A percentile compares a stretch with the other conserved stretches of the same genome.
These are phyloP conservation scores for Falco punctatus DNA, from an alignment of 2,113 vertebrate genomes.

Conservation along the genomic window DNA sequence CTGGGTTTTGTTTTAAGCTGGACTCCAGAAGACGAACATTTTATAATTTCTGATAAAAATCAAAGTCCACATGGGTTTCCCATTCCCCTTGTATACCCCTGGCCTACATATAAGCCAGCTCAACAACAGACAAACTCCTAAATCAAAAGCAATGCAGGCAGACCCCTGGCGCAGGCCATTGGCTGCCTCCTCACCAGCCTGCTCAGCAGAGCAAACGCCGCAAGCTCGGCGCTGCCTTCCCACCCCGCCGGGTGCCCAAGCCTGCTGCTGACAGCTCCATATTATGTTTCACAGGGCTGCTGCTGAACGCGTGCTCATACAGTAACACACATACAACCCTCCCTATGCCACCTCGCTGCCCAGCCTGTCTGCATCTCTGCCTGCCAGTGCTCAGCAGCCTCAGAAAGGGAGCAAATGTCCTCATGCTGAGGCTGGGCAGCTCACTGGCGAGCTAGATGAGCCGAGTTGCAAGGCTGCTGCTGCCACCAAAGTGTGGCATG, in stretches of 20 bases:
- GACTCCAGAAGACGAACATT: background rate
- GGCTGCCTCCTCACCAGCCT: background rate
- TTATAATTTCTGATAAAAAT: background rate
- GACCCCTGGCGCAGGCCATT: background rate
- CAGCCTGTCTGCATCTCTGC: background rate
- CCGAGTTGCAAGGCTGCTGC: rapidly evolving
- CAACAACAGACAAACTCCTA: background rate
- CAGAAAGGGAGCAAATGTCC: background rate
- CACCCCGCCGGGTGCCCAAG: background rate
- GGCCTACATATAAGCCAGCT: background rate
- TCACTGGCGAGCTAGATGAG: rapidly evolving
- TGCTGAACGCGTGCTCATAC: background rate
- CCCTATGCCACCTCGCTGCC: background rate
- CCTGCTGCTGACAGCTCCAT: background rate
- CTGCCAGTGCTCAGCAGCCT: slow-evolving; percentile 24
- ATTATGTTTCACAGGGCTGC: background rate
- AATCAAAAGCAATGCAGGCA: background rate
- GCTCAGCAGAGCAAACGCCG: background rate
- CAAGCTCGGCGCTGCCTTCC: background rate
- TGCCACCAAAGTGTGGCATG: rapidly evolving
- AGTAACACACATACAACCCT: background rate
- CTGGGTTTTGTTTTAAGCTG: background rate
- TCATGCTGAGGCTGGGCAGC: background rate
- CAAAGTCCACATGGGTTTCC: background rate
- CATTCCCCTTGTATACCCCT: rapidly evolving